Conservation (phyloP, 2,888 invertebrate genomes). For the Fissipunctia ypsillon region DNA sequence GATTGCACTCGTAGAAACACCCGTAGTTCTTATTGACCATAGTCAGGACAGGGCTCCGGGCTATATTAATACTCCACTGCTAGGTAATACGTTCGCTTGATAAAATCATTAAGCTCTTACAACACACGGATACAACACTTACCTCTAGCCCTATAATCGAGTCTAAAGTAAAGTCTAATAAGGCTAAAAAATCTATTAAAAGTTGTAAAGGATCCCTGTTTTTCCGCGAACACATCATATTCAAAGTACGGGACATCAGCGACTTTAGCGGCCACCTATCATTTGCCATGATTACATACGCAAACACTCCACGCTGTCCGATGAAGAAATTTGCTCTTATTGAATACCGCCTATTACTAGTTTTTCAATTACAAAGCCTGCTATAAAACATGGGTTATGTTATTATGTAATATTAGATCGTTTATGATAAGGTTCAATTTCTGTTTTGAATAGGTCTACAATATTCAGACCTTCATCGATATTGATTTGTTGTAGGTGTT, state of each 20-base stretch:
- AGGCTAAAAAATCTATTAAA: constrained; percentile 39
- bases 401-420: constrained; percentile 50
- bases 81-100: constrained; percentile 3
- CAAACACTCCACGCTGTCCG: constrained; percentile 76
- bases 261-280: constrained; percentile 75
- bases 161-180: constrained; percentile 18
- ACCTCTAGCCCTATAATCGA: constrained; percentile 37
- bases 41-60: neutral
- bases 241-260: constrained; percentile 54
- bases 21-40: constrained; percentile 6
- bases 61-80: constrained; percentile 18
- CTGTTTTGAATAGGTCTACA: constrained; percentile 2
- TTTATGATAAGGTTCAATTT: constrained; percentile 35
- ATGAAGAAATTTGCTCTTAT: constrained; percentile 86
- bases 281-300: constrained; percentile 83
- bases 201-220: constrained; percentile 47
- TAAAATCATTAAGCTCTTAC: constrained; percentile 29
- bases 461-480: constrained; percentile 11
- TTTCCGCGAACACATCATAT: constrained; percentile 58
- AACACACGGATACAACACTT: neutral
- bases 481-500: constrained; percentile 9
- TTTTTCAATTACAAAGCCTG: constrained; percentile 73
- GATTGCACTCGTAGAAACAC: neutral
- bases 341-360: constrained; percentile 71
- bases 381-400: constrained; percentile 48